Evolutionary conservation across 1,140 invertebrate genomes (phyloP).

Genomic region (Halictus rubicundus): DNA sequence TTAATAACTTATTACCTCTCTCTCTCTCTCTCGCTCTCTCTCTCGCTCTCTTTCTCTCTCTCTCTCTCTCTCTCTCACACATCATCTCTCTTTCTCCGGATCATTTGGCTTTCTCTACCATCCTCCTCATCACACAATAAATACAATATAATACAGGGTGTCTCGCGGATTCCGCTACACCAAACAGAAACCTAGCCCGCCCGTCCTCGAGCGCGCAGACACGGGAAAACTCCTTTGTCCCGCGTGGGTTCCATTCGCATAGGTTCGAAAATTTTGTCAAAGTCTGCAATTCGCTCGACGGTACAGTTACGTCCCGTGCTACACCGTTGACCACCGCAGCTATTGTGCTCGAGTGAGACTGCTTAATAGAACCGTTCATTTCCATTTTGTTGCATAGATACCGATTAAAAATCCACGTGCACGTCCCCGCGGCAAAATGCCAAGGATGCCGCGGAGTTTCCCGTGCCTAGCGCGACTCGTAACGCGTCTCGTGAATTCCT

Average conservation of each 20-base stretch:
- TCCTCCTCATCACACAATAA: constrained; percentile 66
- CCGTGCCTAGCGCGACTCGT: not conserved
- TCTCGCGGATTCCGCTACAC: constrained; percentile 5
- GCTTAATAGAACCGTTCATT: not conserved
- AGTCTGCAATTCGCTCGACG: too few species aligned
- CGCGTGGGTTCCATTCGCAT: too few species aligned
- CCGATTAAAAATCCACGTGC: too few species aligned
- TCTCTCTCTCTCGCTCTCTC: constrained; percentile 51
- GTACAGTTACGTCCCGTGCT: not conserved
- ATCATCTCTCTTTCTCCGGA: constrained; percentile 45
- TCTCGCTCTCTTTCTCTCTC: constrained; percentile 62
- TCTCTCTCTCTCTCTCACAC: constrained; percentile 40
- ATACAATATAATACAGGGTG: constrained; percentile 78
- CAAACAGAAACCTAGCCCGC: not conserved
- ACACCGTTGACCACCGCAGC: not conserved
- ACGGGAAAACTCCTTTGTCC: too few species aligned
- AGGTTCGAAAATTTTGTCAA: too few species aligned
- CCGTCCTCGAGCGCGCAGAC: not conserved
- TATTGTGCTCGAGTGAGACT: not conserved
- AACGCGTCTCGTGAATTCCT: not conserved
- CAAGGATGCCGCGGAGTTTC: not conserved
- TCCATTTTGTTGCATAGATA: too few species aligned
- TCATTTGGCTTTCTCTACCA: constrained; percentile 18
- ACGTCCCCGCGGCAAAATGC: not conserved
- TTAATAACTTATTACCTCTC: constrained; percentile 77